Percentiles rank a stretch among this genome's conserved stretches.
phyloP scores from a whole-genome alignment of 2,888 invertebrate species.

The Cremastobaeus sp. region DNA sequence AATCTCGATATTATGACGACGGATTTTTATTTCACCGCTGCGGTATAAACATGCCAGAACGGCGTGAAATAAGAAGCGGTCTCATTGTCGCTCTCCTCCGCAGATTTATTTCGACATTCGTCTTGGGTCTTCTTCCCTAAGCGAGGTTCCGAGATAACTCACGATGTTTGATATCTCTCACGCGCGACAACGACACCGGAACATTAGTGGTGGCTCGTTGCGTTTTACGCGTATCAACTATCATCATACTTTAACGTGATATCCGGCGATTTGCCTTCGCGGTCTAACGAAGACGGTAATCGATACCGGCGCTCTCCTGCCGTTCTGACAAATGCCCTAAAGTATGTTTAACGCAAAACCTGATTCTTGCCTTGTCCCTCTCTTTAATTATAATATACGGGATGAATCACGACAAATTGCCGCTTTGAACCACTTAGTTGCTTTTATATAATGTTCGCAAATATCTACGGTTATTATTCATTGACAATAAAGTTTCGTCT shows the following conservation, averaged over 20 bases:
- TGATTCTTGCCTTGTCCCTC: constrained; percentile 44
- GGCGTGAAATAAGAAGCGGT: constrained; percentile 58
- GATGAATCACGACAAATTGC: constrained; percentile 54
- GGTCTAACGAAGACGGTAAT: constrained; percentile 69
- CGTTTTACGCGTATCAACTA: constrained; percentile 72
- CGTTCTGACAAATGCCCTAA: constrained; percentile 64
- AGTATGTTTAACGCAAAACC: constrained; percentile 60
- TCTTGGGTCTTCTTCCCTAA: constrained; percentile 66
- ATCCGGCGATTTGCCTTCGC: constrained; percentile 72
- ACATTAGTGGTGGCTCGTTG: constrained; percentile 72
- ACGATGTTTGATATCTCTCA: constrained; percentile 37
- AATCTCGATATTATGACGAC: constrained; percentile 60
- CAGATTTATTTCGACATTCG: constrained; percentile 70
- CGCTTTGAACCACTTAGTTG: constrained; percentile 49
- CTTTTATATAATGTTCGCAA: constrained; percentile 23
- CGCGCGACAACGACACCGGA: constrained; percentile 57
- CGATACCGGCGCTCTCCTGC: constrained; percentile 68
- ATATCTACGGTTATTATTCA: constrained; percentile 20
- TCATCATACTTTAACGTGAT: constrained; percentile 76
- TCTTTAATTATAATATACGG: constrained; percentile 58
- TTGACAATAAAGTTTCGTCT: constrained; percentile 8
- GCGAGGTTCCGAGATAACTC: constrained; percentile 57
- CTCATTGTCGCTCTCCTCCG: constrained; percentile 61
- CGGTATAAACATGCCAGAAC: constrained; percentile 55
- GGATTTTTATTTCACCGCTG: constrained; percentile 30